Base-by-base conservation (phyloP, 2,888 invertebrate species). In the Zootermopsis nevadensis region DNA sequence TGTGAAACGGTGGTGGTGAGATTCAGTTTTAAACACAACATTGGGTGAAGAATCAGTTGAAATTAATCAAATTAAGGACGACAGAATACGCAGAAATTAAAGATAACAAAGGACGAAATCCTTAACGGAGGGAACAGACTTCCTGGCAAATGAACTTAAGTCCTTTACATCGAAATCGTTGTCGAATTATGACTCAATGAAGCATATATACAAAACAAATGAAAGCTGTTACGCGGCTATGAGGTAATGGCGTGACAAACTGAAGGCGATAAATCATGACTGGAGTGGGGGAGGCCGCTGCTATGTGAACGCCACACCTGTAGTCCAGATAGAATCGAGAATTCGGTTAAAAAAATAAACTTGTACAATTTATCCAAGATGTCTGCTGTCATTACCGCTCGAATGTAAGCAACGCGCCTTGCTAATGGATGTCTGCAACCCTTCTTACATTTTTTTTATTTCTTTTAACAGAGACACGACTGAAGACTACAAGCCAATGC, bases 161-260 rank as follows among this genome's bases (percentile, higher is more conserved):
- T 60, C 60, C 60, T 2, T 60, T 60, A 27, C n/a, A 15, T 27
- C 60, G n/a, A 3, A 27, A 60, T 60, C 60, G n/a, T 6, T 6
- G n/a, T 10, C 24, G n/a, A 60, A 27, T 1, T 60, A 60, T 60
- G 60, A 60, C 27, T 60, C 60, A 60, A 60, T 60, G 60, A 60
- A 53, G 27, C 60, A 60, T 60, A 27, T 12, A 60, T 60, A 27
- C n/a, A 60, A 60, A 60, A n/a, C 60, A 60, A 60, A 60, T 27
- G 60, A 60, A 60, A 60, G 60, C 60, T 48, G 48, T 48, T 48
- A 48, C 48, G 48, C 19, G 15, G 19, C 48, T 60, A 27, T 60
- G 60, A 60, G 60, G 60, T 60, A 27, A 60, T 60, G 27, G 60
- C 60, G 60, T 60, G 60, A 60, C 60, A 60, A 60, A 60, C 60